Evolutionary conservation across 2,888 invertebrate species (phyloP), one percentile per base, ranked within the genome.

Genomic region (Leptura quadrifasciata): DNA sequence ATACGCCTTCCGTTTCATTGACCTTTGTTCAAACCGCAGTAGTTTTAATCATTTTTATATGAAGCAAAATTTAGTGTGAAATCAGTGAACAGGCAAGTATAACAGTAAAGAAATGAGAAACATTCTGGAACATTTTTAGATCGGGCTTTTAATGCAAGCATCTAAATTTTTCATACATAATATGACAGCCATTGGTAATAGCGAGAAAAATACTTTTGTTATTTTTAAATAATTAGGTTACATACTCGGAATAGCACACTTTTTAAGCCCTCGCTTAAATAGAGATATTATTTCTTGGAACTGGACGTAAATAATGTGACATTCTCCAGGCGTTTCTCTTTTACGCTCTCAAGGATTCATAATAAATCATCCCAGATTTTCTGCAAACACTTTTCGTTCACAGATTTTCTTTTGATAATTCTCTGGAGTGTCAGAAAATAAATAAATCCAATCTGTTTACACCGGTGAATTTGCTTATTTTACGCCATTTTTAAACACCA

Each of bases 1-100:
- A 57, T 57, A 20, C 57, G 57, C 57, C 57, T 57, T 57, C 57
- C 21, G 57, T 57, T 57, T 57, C 57, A 57, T 57, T 57, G 57
- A 57, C 57, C 57, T 57, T 57, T 57, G 57, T 57, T 21, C 10
- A 57, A 55, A 57, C 57, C 57, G 15, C 57, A 57, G 8, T 21
- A 5, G 20, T 57, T 57, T 57, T 21, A 57, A 57, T 57, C 57
- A 21, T 57, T 57, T 57, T 57, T 21, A 57, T 10, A 57, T 20
- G 47, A 47, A 47, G 15, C n/a, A 47, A 47, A 47, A 47, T 47
- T 15, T 12, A 47, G 47, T 47, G 47, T 47, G n/a, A 47, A 47
- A 47, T 47, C 15, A n/a, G n/a, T n/a, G 15, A 47, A 47, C 15
- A 47, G 47, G 47, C 47, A 47, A 47, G 5, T 47, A 47, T 10